Conservation (phyloP, 2,797 vertebrate genomes). For the Gobionotothen gibberifrons region DNA sequence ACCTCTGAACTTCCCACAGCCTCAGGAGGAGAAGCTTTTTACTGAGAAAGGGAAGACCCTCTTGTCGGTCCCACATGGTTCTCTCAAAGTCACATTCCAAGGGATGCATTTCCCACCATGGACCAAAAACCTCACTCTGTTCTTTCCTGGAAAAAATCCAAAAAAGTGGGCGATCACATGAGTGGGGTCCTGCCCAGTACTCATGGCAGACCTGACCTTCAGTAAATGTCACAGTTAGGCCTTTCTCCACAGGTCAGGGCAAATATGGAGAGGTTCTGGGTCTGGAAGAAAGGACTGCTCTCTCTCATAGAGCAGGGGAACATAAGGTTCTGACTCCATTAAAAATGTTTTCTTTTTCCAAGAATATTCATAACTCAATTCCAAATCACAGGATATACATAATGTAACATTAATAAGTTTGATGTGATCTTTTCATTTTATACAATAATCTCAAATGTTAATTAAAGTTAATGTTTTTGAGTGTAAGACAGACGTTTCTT, state of each 20-base stretch:
- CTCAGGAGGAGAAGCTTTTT: slow-evolving; percentile 73
- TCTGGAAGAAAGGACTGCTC: slow-evolving; percentile 49
- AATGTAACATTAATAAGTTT: neutral
- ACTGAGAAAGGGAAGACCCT: slow-evolving; percentile 77
- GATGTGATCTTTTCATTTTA: neutral
- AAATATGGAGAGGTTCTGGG: slow-evolving; percentile 65
- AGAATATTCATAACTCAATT: slow-evolving; percentile 16
- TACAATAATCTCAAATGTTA: neutral
- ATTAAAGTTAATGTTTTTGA: too few species aligned
- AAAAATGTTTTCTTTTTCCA: slow-evolving; percentile 41
- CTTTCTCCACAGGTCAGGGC: slow-evolving; percentile 75
- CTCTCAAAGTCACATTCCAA: slow-evolving; percentile 82
- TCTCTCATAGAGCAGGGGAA: slow-evolving; percentile 45
- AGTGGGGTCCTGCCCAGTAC: slow-evolving; percentile 76
- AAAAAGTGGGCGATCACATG: slow-evolving; percentile 81
- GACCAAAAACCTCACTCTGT: slow-evolving; percentile 81
- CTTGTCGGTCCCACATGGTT: slow-evolving; percentile 73
- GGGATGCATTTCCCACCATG: slow-evolving; percentile 83
- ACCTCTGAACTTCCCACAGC: slow-evolving; percentile 71
- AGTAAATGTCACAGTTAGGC: slow-evolving; percentile 68
- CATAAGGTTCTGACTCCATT: slow-evolving; percentile 41
- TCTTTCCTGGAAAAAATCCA: slow-evolving; percentile 78
- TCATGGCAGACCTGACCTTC: slow-evolving; percentile 76
- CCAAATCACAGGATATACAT: neutral
- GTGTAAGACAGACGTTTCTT: neutral